Evolutionary conservation across 1,140 invertebrate genomes (phyloP), one percentile per base, ranked within the genome.

Genomic region (Oedothorax gibbosus): DNA sequence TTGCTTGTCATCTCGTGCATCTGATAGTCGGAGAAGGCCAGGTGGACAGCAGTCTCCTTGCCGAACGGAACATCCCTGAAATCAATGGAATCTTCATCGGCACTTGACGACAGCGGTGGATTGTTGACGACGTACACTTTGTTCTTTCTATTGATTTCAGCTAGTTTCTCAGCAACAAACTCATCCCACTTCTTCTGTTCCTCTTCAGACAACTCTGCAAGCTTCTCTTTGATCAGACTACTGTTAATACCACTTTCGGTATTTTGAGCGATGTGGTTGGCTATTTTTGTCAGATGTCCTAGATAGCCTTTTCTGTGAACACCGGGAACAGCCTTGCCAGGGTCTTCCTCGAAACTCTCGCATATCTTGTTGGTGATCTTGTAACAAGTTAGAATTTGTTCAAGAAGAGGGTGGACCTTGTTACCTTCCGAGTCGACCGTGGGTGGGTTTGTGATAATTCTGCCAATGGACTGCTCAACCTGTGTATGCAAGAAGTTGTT

Each of bases 401-500:
- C 87, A 86, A 91, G 86, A 50, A 91, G 87, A 49, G 89, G 90
- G 88, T 90, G 88, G 73, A 89, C 87, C 69, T 88, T 88, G 84
- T 89, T 88, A 15, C 88, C 89, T 75, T 91, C 88, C 82, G 86
- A 65, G 66, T 86, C 87, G 85, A 89, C 88, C 66, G 88, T 88
- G 51, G 89, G 88, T 60, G 83, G 82, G 87, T 90, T 91, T 81
- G 87, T 89, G 81, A 96, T 91, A 87, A 95, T 93, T 90, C 93
- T 92, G 75, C 91, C 90, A 79, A 97, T 91, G 88, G 94, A 93
- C 89, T 93, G 92, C 90, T 94, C 93, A 71, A 96, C 94, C 91
- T 96, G 94, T 81, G 94, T 94, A 90, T 97, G 96, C 87, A 97
- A 91, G 91, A 97, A 97, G 91, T 96, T 97, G 91, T 97, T 97